These are phyloP conservation scores for Apodemia zela DNA, from an alignment of 2,888 invertebrate genomes.

Conservation along the genomic window DNA sequence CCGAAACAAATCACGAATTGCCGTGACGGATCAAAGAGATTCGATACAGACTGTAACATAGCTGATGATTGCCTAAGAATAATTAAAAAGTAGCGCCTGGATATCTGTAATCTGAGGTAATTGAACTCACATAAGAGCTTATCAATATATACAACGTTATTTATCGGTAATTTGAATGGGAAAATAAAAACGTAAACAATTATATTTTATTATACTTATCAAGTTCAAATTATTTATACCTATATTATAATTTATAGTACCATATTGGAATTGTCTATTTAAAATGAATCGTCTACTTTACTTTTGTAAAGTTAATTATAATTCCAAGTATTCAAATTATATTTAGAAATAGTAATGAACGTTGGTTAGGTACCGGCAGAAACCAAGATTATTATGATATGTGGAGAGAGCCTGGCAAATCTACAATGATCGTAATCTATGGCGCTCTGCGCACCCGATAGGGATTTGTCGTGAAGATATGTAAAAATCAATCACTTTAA, in stretches of 20 bases:
- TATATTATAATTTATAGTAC: background rate
- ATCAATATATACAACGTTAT: slow-evolving; percentile 9
- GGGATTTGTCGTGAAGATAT: too few relatives aligned
- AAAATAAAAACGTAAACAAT: slow-evolving; percentile 11
- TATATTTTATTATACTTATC: slow-evolving; percentile 1
- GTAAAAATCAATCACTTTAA: too few relatives aligned
- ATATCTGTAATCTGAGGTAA: slow-evolving; percentile 18
- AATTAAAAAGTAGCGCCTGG: slow-evolving; percentile 67
- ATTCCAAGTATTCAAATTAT: background rate
- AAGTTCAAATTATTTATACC: background rate
- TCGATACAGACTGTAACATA: slow-evolving; percentile 52
- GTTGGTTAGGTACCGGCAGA: too few relatives aligned
- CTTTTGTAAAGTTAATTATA: background rate
- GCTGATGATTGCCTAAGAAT: slow-evolving; percentile 62
- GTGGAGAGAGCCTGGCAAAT: too few relatives aligned
- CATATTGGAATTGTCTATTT: background rate
- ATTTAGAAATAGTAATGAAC: too few relatives aligned
- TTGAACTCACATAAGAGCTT: slow-evolving; percentile 17
- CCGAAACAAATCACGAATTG: slow-evolving; percentile 60
- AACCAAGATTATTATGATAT: too few relatives aligned
- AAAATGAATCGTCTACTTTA: background rate
- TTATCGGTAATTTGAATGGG: slow-evolving; percentile 1
- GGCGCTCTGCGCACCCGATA: too few relatives aligned
- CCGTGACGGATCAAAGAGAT: slow-evolving; percentile 56
- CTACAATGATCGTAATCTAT: too few relatives aligned